phyloP scores from a whole-genome alignment of 2,888 invertebrate genomes.

The Netelia melanura region DNA sequence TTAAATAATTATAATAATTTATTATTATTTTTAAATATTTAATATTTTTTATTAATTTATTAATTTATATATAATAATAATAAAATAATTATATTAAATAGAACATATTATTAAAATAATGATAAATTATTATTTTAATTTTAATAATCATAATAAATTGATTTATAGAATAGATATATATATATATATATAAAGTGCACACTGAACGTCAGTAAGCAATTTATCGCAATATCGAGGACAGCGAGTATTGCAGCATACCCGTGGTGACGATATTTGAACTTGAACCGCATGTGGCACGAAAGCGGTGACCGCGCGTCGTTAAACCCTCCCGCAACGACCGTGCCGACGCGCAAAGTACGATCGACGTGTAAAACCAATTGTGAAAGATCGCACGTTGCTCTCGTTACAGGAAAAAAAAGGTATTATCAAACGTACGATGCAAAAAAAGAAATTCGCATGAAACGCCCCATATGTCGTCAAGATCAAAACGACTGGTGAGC shows the following conservation, averaged over 20 bases:
- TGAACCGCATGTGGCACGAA: constrained; percentile 54
- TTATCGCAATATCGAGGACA: constrained; percentile 18
- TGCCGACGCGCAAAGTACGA: constrained; percentile 10
- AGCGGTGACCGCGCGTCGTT: constrained; percentile 47
- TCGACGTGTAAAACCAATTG: not conserved
- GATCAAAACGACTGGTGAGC: not conserved
- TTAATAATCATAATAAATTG: too few species aligned
- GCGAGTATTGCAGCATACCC: constrained; percentile 23
- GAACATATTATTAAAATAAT: too few species aligned
- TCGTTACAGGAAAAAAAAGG: not conserved
- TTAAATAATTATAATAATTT: too few species aligned
- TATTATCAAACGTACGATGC: not conserved
- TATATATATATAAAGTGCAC: not conserved
- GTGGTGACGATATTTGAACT: constrained; percentile 31
- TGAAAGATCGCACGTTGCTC: not conserved
- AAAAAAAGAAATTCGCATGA: not conserved
- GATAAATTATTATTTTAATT: too few species aligned
- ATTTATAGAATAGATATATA: not conserved
- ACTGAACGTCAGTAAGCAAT: not conserved
- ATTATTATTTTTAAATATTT: too few species aligned
- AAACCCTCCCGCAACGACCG: constrained; percentile 2
- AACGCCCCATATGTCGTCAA: not conserved
- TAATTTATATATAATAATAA: too few species aligned
- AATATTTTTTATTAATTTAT: too few species aligned
- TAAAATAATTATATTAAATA: too few species aligned